Conservation (phyloP, 2,888 invertebrate genomes). For the Steinernema hermaphroditum region DNA sequence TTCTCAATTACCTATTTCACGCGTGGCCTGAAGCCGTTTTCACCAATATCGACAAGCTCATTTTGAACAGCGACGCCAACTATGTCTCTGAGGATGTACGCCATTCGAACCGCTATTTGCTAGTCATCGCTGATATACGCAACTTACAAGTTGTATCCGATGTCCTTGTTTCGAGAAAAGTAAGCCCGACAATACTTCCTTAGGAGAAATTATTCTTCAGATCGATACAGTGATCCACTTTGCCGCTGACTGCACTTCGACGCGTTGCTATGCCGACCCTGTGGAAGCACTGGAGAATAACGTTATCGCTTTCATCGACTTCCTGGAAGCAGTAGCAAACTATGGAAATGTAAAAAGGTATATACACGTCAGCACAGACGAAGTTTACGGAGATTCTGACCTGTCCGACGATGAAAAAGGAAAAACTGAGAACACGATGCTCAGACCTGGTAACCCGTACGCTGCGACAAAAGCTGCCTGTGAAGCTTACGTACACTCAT, state of each 20-base stretch:
- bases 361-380: conserved; percentile 64
- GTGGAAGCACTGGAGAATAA: conserved; percentile 63
- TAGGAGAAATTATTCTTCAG: conserved; percentile 38
- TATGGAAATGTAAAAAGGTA: conserved; percentile 59
- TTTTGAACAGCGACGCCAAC: conserved; percentile 62
- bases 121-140: conserved; percentile 59
- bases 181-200: conserved; percentile 11
- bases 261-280: conserved; percentile 62
- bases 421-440: conserved; percentile 52
- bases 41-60: conserved; percentile 63
- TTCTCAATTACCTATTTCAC: conserved; percentile 58
- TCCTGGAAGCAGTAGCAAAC: conserved; percentile 54
- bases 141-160: conserved; percentile 53
- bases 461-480: conserved; percentile 64
- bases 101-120: conserved; percentile 55
- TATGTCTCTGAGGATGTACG: conserved; percentile 54
- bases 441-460: conserved; percentile 64
- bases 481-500: conserved; percentile 60
- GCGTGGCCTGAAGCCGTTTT: conserved; percentile 60
- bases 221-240: conserved; percentile 65
- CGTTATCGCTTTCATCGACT: conserved; percentile 59
- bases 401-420: conserved; percentile 55
- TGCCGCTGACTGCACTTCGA: conserved; percentile 65
- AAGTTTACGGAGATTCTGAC: conserved; percentile 65
- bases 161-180: conserved; percentile 53